phyloP scores from a whole-genome alignment of 1,140 invertebrate genomes.

The Drosophila nigrodunni region DNA sequence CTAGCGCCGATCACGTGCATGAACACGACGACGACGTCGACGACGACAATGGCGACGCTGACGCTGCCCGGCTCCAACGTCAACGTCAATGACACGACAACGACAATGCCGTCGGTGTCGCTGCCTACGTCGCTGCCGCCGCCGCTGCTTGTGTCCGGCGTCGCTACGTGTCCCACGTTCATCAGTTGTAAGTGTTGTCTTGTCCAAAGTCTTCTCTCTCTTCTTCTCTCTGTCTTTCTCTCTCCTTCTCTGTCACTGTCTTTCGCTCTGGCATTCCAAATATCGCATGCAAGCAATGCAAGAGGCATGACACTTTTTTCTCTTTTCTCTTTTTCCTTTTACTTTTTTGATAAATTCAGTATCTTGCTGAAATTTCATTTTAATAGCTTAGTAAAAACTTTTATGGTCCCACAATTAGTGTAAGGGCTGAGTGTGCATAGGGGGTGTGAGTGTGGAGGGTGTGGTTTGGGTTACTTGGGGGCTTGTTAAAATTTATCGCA shows the following conservation, averaged over 20 bases:
- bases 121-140: conserved; percentile 41
- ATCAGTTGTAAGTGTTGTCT: conserved; percentile 82
- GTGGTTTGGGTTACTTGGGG: conserved; percentile 5
- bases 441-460: neutral
- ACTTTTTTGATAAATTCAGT: conserved; percentile 34
- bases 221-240: neutral
- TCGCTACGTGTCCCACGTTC: conserved; percentile 58
- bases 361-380: conserved; percentile 30
- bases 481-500: conserved; percentile 78
- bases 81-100: conserved; percentile 37
- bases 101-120: conserved; percentile 39
- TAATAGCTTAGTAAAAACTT: conserved; percentile 38
- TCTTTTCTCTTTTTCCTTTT: neutral
- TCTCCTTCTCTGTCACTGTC: conserved; percentile 10
- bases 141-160: conserved; percentile 36
- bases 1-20: conserved; percentile 27
- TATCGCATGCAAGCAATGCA: conserved; percentile 41
- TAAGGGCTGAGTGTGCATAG: neutral
- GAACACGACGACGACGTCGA: conserved; percentile 30
- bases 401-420: conserved; percentile 37
- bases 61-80: conserved; percentile 37
- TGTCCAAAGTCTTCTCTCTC: conserved; percentile 25
- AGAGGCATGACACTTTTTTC: conserved; percentile 17
- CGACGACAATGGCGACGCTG: conserved; percentile 39
- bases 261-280: neutral